Conservation (phyloP, 2,113 vertebrate species). For the Haemorhous mexicanus region DNA sequence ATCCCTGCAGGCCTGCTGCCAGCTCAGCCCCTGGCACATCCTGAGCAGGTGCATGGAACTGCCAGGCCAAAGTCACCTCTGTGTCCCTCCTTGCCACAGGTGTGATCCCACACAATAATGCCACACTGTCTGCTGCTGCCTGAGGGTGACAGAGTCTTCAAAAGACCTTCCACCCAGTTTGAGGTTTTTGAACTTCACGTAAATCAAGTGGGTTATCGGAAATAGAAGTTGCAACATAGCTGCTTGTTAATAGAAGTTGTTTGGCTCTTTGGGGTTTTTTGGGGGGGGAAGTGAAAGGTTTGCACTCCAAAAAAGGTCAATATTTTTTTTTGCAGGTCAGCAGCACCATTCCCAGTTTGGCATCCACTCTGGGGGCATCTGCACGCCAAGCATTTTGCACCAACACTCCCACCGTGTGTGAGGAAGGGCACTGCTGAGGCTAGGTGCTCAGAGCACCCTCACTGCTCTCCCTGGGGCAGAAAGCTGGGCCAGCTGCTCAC, state of each 20-base stretch:
- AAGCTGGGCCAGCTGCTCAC: background rate
- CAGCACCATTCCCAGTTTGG: background rate
- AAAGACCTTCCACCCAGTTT: background rate
- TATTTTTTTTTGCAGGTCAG: background rate
- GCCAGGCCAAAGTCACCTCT: background rate
- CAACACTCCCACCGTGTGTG: background rate
- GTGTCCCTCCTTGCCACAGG: background rate
- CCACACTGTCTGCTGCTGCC: background rate
- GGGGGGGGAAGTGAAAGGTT: background rate
- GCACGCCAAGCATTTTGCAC: background rate
- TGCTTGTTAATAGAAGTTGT: background rate
- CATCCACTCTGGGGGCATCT: background rate
- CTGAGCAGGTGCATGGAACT: background rate
- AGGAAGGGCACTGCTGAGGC: background rate
- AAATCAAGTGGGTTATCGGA: background rate
- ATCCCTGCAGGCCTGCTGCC: background rate
- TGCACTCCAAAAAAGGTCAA: background rate
- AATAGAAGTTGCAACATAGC: background rate
- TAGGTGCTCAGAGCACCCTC: background rate
- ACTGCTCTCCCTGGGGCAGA: background rate
- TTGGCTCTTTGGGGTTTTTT: background rate
- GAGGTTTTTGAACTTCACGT: background rate
- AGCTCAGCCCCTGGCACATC: background rate
- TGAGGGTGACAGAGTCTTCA: background rate
- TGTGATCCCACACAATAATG: rapidly evolving